A percentile compares a stretch with the other conserved stretches of the same genome.
These are phyloP conservation scores for Steinernema scapterisci DNA, from an alignment of 2,888 invertebrate species.

Conservation along the genomic window DNA sequence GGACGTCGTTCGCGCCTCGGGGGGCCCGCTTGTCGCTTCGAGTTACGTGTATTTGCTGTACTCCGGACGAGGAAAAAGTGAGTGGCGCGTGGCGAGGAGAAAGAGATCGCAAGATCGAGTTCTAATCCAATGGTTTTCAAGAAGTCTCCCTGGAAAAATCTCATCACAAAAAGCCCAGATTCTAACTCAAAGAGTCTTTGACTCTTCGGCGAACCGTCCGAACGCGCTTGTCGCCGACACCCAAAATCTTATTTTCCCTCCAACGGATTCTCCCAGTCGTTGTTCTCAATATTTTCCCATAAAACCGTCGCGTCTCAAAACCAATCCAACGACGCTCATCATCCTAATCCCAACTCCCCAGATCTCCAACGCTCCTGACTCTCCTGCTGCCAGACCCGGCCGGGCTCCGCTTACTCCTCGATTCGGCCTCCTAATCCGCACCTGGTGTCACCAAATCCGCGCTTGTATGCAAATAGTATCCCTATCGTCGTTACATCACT, in stretches of 20 bases:
- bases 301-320: no score
- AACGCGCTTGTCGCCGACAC: no score
- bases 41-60: slow-evolving; percentile 21
- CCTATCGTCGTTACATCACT: slow-evolving; percentile 2
- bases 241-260: no score
- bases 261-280: no score
- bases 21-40: slow-evolving; percentile 20
- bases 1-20: slow-evolving; percentile 3
- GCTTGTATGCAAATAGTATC: slow-evolving; percentile 28
- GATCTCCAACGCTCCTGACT: not conserved
- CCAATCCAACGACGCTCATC: not conserved
- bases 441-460: slow-evolving; percentile 29
- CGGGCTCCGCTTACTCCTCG: not conserved
- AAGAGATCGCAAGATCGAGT: not conserved
- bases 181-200: no score
- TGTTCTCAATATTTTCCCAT: no score
- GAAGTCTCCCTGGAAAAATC: no score
- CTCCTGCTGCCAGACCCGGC: not conserved
- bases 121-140: not conserved
- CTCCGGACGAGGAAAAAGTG: not conserved
- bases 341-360: not conserved
- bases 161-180: no score
- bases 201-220: no score
- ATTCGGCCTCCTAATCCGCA: slow-evolving; percentile 16
- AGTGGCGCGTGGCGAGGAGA: not conserved